Percentiles rank a stretch among this genome's conserved stretches.
These are phyloP conservation scores for Hyposoter dolosus DNA, from an alignment of 2,888 invertebrate genomes.

Conservation along the genomic window DNA sequence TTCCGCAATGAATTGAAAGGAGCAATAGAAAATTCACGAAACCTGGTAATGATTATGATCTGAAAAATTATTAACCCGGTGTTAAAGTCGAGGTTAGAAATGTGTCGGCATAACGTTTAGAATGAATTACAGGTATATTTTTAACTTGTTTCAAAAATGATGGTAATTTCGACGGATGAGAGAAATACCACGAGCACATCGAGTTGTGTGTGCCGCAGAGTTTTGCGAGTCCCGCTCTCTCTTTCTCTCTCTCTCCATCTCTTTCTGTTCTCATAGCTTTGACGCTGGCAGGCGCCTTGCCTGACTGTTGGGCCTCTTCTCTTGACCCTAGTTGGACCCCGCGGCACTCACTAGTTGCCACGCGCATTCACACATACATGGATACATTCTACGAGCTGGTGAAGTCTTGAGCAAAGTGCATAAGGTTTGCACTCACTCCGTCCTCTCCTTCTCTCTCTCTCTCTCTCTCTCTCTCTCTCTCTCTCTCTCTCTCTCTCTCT, in stretches of 20 bases:
- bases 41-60: background rate
- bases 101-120: background rate
- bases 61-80: background rate
- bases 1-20: background rate
- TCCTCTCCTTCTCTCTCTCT: slow-evolving; percentile 28
- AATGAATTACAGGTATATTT: background rate
- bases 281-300: slow-evolving; percentile 54
- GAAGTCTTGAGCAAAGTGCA: slow-evolving; percentile 47
- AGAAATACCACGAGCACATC: slow-evolving; percentile 56
- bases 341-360: slow-evolving; percentile 69
- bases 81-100: background rate
- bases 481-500: slow-evolving; percentile 18
- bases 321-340: slow-evolving; percentile 68
- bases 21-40: background rate
- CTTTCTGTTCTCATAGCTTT: slow-evolving; percentile 32
- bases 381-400: slow-evolving; percentile 55
- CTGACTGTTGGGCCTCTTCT: slow-evolving; percentile 63
- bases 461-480: slow-evolving; percentile 30
- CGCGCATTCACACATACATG: slow-evolving; percentile 64
- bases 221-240: slow-evolving; percentile 46
- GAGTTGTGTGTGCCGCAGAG: slow-evolving; percentile 68
- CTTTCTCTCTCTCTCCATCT: slow-evolving; percentile 13
- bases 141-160: slow-evolving; percentile 18
- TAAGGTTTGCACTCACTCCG: slow-evolving; percentile 39
- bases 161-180: slow-evolving; percentile 29